Evolutionary conservation across 2,888 invertebrate genomes (phyloP).

Genomic region (Eristalis pertinax): DNA sequence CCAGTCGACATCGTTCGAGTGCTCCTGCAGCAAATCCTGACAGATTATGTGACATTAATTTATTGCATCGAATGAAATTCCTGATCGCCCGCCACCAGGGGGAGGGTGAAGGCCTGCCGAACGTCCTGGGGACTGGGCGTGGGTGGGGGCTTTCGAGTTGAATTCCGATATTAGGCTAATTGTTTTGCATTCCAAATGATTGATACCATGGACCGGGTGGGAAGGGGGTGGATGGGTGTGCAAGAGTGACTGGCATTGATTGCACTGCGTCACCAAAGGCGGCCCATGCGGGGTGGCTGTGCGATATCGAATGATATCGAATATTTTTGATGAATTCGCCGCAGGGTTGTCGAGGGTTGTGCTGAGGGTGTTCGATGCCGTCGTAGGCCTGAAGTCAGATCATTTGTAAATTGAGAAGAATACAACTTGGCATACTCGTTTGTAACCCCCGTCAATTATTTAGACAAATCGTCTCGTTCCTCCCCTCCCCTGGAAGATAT

Average conservation of each 20-base stretch:
- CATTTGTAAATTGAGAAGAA: conserved; percentile 63
- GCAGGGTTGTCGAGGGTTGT: background rate
- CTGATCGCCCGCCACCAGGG: conserved; percentile 15
- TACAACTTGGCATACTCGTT: conserved; percentile 43
- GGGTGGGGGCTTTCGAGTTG: conserved; percentile 40
- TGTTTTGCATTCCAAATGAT: conserved; percentile 66
- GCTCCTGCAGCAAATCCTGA: conserved; percentile 58
- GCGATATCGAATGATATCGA: conserved; percentile 31
- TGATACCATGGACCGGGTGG: conserved; percentile 37
- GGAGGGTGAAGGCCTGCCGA: background rate
- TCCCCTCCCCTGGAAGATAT: background rate
- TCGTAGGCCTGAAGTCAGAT: conserved; percentile 39
- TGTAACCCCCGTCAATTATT: conserved; percentile 68
- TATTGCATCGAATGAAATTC: conserved; percentile 65
- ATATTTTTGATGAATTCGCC: conserved; percentile 68
- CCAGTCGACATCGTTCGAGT: conserved; percentile 18
- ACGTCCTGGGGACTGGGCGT: background rate
- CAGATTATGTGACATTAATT: conserved; percentile 71
- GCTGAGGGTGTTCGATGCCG: background rate
- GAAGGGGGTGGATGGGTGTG: background rate
- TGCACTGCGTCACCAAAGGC: background rate
- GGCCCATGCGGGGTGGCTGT: background rate
- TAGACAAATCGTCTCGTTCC: conserved; percentile 57
- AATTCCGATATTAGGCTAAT: conserved; percentile 69
- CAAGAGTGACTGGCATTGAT: background rate